Base-by-base conservation (phyloP, 2,113 vertebrate species). In the Dipodomys stephensi region DNA sequence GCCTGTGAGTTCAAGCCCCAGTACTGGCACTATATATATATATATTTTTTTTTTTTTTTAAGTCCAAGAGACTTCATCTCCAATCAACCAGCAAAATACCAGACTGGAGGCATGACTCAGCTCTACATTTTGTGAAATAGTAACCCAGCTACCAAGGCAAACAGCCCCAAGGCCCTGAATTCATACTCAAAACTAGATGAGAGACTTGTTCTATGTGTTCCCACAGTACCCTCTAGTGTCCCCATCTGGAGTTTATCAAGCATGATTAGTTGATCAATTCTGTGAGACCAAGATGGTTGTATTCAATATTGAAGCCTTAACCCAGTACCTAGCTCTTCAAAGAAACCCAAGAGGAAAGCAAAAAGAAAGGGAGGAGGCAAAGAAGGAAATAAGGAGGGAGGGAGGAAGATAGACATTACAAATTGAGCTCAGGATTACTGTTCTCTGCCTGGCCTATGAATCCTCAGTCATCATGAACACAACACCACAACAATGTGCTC, bases 201-300 rank as follows among this genome's bases (percentile, higher is more conserved):
- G n/a, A 64, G 1, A 20, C 39, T 35, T 62, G 22, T 32, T 11
- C 6, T 1, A 0, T 12, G 62, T 15, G 23, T n/a, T 35, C 46
- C 7, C 39, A 8, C 23, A 1, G 20, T 11, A 0, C 23, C 9
- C 6, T 0, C 7, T 3, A 4, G 19, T 2, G 49, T 30, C 6
- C 39, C 15, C 53, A 57, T 57, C 15, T 67, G 2, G 32, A 28
- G 18, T n/a, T 18, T n/a, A 32, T 20, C 72, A 28, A 0, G 0
- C 5, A 32, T 60, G 39, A 88, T 39, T 39, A 39, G 35, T 39
- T 39, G 35, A 39, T 39, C 35, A 39, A 74, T 68, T 77, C 35
- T 60, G 0, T 4, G 10, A 44, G 25, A 30, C 7, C 19, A 68
- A 68, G 53, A 27, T 11, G 18, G 39, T 44, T 35, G 20, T 12